Conservation (phyloP, 2,113 vertebrate species). For the Gavialis gangeticus region DNA sequence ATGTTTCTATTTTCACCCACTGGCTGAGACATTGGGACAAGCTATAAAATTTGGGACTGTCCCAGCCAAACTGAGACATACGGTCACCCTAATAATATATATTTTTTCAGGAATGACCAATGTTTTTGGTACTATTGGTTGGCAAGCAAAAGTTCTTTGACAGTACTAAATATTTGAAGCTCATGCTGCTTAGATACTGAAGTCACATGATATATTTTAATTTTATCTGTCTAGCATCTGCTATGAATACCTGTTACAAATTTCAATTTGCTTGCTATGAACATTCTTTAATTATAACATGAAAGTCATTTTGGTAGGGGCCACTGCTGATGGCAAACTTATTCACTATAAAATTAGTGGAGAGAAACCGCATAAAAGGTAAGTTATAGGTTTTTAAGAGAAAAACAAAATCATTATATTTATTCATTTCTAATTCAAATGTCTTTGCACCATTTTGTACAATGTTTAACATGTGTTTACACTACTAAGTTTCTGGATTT, state of each 20-base stretch:
- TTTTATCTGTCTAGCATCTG: neutral
- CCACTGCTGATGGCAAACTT: neutral
- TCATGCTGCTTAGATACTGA: neutral
- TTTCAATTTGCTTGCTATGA: neutral
- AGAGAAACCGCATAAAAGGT: neutral
- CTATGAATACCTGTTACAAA: neutral
- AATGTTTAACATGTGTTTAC: neutral
- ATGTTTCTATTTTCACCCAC: no score
- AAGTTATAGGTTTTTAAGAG: neutral
- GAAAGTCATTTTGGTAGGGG: neutral
- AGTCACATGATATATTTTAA: neutral
- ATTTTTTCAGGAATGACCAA: no score
- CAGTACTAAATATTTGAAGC: neutral
- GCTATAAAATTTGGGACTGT: no score
- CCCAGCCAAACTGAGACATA: no score
- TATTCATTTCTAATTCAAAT: neutral
- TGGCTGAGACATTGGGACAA: no score
- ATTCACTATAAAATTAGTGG: neutral
- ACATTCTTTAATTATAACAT: neutral
- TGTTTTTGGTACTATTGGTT: neutral
- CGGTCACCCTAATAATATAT: no score
- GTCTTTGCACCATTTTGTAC: neutral
- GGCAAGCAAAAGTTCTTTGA: neutral
- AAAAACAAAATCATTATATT: neutral
- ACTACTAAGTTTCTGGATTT: slow-evolving; percentile 2